Evolutionary conservation across 92 coral and sea anemone species (phyloP).

Genomic region (Blastomussa wellsi): DNA sequence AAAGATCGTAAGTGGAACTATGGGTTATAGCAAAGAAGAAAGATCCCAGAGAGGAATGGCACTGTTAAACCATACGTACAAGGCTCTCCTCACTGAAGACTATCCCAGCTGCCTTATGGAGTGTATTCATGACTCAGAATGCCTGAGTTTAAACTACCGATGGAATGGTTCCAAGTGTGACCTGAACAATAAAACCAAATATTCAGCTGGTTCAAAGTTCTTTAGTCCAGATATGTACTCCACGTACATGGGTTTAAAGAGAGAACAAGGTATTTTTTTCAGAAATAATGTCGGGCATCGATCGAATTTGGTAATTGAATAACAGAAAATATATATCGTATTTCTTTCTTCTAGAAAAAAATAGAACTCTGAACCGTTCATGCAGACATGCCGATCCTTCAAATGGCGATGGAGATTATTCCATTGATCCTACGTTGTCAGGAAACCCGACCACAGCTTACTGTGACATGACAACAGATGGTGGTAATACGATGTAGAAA

Average conservation of each 20-base stretch:
- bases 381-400: conserved; percentile 8
- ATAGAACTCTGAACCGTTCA: background rate
- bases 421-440: conserved; percentile 42
- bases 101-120: too few species aligned
- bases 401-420: conserved; percentile 45
- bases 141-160: background rate
- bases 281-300: too few species aligned
- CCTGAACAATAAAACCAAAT: background rate
- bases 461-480: conserved; percentile 65
- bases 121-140: background rate
- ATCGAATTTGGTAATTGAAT: too few species aligned
- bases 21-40: background rate
- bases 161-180: background rate
- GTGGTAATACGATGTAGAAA: too few species aligned
- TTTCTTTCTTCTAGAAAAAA: background rate
- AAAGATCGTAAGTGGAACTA: background rate
- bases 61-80: too few species aligned
- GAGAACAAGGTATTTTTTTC: conserved; percentile 1
- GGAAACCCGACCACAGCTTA: conserved; percentile 42
- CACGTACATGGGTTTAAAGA: conserved; percentile 16
- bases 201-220: background rate
- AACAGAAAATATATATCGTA: too few species aligned
- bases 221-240: background rate
- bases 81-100: too few species aligned
- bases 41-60: too few species aligned